Base-by-base conservation (phyloP, 1,140 invertebrate genomes). In the Sitodiplosis mosellana region DNA sequence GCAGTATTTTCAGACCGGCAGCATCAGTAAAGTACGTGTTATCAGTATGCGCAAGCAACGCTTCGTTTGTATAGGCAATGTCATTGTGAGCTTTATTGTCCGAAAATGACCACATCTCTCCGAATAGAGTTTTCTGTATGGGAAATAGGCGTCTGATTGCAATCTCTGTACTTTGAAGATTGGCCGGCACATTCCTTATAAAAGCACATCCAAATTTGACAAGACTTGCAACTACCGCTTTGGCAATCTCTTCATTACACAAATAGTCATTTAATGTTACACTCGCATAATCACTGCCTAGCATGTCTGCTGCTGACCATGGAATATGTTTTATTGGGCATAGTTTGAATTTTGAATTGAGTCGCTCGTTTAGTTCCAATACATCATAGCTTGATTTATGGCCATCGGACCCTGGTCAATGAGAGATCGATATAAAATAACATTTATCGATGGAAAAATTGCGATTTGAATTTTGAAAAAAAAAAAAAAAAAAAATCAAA, bases 1-100 rank as follows among this genome's bases (percentile, higher is more conserved):
- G 81, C 22, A 84, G 73, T 7, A 81, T 69, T 62, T 81, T 74
- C 18, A 81, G 58, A 0, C 78, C 81, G 33, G 79, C 72, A n/a
- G 81, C 72, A 59, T 81, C 73, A 45, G 68, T 74, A 46, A 81
- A 80, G 54, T 83, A 86, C 0, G 80, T 82, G 42, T 73, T 80
- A 56, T 84, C 82, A 17, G 72, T 83, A 49, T 76, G 74, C 0
- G 64, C 59, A 6, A 66, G 67, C 1, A 75, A 50, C 21, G 67
- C 63, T 2, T 72, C 49, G 27, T 67, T 70, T 0, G 75, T 75
- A 52, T 83, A 83, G 0, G 81, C 78, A 0, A 78, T 78, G 53
- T 85, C 81, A 1, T 70, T 69, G 47, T 75, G 71, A 21, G 69
- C 67, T 19, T 67, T 55, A 27, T 67, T 60, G 7, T 71, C 67